A percentile compares a stretch with the other conserved stretches of the same genome.
Evolutionary conservation across 1,140 invertebrate genomes (phyloP).

Genomic region (Conus ventricosus): DNA sequence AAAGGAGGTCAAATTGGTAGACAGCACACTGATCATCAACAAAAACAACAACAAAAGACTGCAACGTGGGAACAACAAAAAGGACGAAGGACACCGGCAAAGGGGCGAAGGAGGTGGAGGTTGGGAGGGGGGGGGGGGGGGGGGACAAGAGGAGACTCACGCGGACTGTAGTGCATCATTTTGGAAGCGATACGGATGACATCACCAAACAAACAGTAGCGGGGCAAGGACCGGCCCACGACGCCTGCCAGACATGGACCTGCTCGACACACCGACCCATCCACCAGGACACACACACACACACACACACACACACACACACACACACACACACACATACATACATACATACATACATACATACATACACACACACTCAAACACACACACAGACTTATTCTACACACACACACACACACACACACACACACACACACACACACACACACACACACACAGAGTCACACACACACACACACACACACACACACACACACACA

Average conservation of each 20-base stretch:
- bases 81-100: too few species aligned
- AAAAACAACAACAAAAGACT: too few species aligned
- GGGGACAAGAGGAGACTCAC: conserved; percentile 19
- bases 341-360: too few species aligned
- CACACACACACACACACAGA: neutral
- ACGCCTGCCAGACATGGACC: conserved; percentile 59
- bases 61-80: too few species aligned
- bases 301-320: conserved; percentile 9
- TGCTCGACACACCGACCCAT: conserved; percentile 1
- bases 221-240: conserved; percentile 57
- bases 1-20: too few species aligned
- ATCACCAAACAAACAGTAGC: conserved; percentile 61
- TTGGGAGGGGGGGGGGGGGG: too few species aligned
- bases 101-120: too few species aligned
- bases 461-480: neutral
- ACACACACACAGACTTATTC: too few species aligned
- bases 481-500: too few species aligned
- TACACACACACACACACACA: too few species aligned
- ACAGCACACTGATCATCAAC: too few species aligned
- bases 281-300: neutral
- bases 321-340: neutral
- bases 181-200: conserved; percentile 59
- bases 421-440: neutral
- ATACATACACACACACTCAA: too few species aligned
- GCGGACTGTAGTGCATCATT: conserved; percentile 55